Evolutionary conservation across 2,888 invertebrate genomes (phyloP).

Genomic region (Allolobophora icterica): DNA sequence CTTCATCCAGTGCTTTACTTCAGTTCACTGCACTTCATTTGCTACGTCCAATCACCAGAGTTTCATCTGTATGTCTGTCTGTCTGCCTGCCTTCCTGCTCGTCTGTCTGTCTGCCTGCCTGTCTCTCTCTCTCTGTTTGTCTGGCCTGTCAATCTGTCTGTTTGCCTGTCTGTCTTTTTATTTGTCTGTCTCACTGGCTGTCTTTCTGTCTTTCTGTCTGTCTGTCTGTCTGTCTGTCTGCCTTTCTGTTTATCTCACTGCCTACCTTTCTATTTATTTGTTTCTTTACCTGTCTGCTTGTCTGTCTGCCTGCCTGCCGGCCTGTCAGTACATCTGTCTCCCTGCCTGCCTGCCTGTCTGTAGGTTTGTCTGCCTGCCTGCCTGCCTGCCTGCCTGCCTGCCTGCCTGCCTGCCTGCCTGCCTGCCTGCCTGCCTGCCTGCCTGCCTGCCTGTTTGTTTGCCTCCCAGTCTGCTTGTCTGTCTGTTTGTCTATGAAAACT

Average conservation of each 20-base stretch:
- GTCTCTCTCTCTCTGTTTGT: slow-evolving; percentile 29
- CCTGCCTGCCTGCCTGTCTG: background rate
- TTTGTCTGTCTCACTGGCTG: background rate
- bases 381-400: background rate
- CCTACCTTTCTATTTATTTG: background rate
- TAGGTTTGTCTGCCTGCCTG: background rate
- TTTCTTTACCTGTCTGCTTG: no score
- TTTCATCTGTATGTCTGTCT: background rate
- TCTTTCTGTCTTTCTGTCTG: background rate
- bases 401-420: background rate
- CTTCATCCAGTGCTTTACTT: background rate
- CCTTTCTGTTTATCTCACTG: slow-evolving; percentile 25
- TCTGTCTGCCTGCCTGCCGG: background rate
- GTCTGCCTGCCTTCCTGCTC: background rate
- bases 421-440: slow-evolving; percentile 26
- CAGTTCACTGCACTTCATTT: background rate
- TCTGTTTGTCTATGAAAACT: background rate
- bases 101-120: background rate
- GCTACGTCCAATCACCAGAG: background rate
- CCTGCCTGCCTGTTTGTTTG: background rate
- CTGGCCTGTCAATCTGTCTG: background rate
- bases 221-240: background rate
- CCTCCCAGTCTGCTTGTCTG: background rate
- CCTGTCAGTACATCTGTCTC: background rate
- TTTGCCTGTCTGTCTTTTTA: background rate